Evolutionary conservation across 1,140 invertebrate genomes (phyloP).

Genomic region (roundworm (Caenorhabditis elegans)): DNA sequence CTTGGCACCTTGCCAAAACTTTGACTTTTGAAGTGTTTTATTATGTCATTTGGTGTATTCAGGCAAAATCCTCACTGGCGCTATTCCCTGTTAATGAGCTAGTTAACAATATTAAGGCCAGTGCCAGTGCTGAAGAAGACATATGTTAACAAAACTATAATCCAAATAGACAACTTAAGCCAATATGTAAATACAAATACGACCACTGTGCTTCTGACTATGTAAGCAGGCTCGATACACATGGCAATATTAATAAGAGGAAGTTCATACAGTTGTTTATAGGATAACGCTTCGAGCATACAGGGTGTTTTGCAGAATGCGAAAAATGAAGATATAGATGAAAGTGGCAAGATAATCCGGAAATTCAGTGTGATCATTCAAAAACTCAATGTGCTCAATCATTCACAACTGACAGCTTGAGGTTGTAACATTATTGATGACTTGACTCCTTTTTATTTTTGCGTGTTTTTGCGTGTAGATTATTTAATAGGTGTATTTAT

Average conservation of each 20-base stretch:
- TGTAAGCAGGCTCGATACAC: neutral
- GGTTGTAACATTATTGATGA: constrained; percentile 30
- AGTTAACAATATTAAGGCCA: neutral
- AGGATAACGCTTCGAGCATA: neutral
- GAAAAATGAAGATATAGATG: constrained; percentile 18
- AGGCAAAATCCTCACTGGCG: no score
- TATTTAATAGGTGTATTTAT: no score
- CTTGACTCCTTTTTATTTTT: constrained; percentile 7
- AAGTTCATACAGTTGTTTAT: neutral
- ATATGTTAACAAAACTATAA: constrained; percentile 29
- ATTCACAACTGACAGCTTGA: constrained; percentile 31
- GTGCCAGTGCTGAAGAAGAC: no score
- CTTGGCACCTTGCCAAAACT: no score
- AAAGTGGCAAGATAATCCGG: constrained; percentile 31
- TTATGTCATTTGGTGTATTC: no score
- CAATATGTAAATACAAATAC: constrained; percentile 12
- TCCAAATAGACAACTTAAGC: constrained; percentile 33
- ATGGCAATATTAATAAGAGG: neutral
- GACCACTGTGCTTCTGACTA: neutral
- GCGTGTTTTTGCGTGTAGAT: neutral
- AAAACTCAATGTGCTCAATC: constrained; percentile 32
- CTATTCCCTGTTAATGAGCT: no score
- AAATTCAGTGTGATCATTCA: constrained; percentile 33
- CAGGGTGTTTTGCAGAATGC: neutral
- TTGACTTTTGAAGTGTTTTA: no score